phyloP scores from a whole-genome alignment of 2,797 vertebrate genomes.

The Pipistrellus pygmaeus region DNA sequence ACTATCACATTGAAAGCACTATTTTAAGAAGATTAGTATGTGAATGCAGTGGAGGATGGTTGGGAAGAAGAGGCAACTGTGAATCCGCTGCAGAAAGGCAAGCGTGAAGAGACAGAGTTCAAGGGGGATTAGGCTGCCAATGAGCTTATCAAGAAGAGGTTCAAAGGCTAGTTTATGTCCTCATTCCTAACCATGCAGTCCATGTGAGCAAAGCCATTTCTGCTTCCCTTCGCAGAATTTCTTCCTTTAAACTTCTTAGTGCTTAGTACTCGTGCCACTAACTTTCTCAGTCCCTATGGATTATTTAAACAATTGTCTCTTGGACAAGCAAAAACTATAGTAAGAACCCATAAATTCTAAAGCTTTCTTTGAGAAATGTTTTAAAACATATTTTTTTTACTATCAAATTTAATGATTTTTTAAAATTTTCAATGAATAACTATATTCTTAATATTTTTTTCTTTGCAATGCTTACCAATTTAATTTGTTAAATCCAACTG shows the following conservation, averaged over 20 bases:
- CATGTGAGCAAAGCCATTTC: background rate
- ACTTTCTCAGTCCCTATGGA: background rate
- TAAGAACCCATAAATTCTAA: conserved; percentile 31
- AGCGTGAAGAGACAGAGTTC: background rate
- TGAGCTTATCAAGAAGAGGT: background rate
- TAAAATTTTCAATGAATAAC: conserved; percentile 30
- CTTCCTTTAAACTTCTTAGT: background rate
- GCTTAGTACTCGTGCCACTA: background rate
- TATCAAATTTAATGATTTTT: conserved; percentile 62
- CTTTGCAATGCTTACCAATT: conserved; percentile 44
- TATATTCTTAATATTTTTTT: conserved; percentile 29
- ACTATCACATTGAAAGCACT: background rate
- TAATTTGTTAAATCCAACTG: conserved; percentile 51
- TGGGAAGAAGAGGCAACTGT: background rate
- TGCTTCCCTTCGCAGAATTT: background rate
- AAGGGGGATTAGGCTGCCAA: background rate
- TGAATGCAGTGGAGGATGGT: background rate
- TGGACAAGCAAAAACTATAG: conserved; percentile 46
- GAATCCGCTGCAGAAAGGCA: background rate
- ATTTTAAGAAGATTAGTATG: background rate
- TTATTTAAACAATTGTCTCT: conserved; percentile 48
- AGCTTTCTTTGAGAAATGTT: conserved; percentile 40
- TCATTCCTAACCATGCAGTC: background rate
- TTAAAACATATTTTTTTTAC: background rate
- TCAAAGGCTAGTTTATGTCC: background rate